A percentile compares a stretch with the other conserved stretches of the same genome.
phyloP scores from a whole-genome alignment of 2,113 vertebrate species.

The Cairina moschata region DNA sequence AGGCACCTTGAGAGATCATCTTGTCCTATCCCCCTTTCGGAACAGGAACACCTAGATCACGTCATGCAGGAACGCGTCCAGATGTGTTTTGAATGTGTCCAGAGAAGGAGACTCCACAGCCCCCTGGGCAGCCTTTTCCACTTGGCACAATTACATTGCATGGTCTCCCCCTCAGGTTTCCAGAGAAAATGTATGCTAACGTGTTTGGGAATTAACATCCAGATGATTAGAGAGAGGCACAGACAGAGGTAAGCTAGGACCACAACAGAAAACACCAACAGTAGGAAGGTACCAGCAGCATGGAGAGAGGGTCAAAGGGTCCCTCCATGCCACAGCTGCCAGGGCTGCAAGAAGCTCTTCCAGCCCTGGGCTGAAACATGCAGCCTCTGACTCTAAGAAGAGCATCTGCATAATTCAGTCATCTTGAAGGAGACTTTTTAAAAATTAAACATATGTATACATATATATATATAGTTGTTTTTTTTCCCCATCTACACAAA shows the following conservation, averaged over 20 bases:
- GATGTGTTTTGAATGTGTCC: too few relatives aligned
- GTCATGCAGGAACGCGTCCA: too few relatives aligned
- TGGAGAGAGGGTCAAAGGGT: neutral
- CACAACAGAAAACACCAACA: neutral
- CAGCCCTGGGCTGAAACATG: neutral
- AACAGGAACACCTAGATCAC: too few relatives aligned
- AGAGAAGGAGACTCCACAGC: too few relatives aligned
- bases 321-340: neutral
- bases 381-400: neutral
- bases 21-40: too few relatives aligned
- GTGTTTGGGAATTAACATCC: neutral
- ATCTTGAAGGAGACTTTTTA: neutral
- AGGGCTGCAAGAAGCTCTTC: neutral
- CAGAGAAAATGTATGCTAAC: neutral
- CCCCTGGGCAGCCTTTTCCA: too few relatives aligned
- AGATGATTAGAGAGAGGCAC: neutral
- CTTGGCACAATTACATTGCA: accelerated
- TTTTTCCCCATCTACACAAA: neutral
- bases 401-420: neutral
- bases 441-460: too few relatives aligned
- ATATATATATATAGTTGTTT: too few relatives aligned
- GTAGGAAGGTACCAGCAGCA: neutral
- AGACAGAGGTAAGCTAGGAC: neutral
- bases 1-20: too few relatives aligned
- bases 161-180: neutral